Percentiles rank a stretch among this genome's conserved stretches.
Conservation (phyloP, 2,113 vertebrate species). For the Leucopsar rothschildi region DNA sequence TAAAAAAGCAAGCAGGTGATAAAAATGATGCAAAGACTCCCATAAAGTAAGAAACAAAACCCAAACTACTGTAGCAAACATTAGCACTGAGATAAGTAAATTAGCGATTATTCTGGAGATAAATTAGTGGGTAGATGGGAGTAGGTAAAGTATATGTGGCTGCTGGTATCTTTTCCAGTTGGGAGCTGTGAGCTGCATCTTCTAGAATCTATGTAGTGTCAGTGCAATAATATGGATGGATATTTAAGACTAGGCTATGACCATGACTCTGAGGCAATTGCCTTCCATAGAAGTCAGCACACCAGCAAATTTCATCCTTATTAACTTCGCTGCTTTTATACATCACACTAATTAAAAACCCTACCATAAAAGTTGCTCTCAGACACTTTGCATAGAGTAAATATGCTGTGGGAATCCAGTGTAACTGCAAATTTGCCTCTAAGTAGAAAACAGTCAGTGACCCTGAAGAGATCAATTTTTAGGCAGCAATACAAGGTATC, state of each 20-base stretch:
- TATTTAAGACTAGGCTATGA: conserved; percentile 15
- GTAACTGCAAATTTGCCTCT: conserved; percentile 25
- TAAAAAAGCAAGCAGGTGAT: conserved; percentile 60
- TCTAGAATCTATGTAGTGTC: not conserved
- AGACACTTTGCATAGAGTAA: conserved; percentile 57
- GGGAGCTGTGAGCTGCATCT: conserved; percentile 11
- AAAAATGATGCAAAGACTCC: conserved; percentile 61
- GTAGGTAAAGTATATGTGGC: not conserved
- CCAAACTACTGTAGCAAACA: conserved; percentile 60
- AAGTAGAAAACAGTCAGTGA: conserved; percentile 43
- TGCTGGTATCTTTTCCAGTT: not conserved
- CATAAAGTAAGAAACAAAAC: conserved; percentile 68
- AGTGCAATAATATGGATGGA: conserved; percentile 31
- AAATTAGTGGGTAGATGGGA: conserved; percentile 33
- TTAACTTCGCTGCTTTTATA: conserved; percentile 48
- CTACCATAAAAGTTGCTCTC: conserved; percentile 65
- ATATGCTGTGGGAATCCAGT: conserved; percentile 37
- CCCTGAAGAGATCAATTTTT: conserved; percentile 51
- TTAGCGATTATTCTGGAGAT: conserved; percentile 63
- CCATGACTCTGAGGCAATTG: conserved; percentile 34
- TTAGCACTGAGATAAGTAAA: conserved; percentile 64
- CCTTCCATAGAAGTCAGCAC: conserved; percentile 42
- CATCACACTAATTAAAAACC: conserved; percentile 66
- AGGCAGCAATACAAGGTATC: conserved; percentile 41
- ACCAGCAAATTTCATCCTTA: conserved; percentile 58